Percentiles rank a stretch among this genome's conserved stretches.
These are phyloP conservation scores for Chiridota heheva DNA, from an alignment of 35 echinoderm and acorn worm genomes.

Conservation along the genomic window DNA sequence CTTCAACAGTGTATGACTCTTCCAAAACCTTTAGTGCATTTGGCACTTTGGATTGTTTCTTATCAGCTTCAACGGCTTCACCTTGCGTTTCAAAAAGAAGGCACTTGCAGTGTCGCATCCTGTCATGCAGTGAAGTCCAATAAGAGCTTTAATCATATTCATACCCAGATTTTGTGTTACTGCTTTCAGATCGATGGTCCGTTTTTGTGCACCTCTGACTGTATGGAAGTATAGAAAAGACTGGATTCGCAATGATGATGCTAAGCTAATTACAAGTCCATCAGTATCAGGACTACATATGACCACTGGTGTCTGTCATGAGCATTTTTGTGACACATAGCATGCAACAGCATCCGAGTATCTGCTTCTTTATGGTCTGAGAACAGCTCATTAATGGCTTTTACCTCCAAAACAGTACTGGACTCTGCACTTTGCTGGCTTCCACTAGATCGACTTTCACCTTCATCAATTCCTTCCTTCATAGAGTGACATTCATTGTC, in stretches of 20 bases:
- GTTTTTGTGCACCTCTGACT: constrained; percentile 22
- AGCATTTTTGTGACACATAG: constrained; percentile 2
- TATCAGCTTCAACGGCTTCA: constrained; percentile 35
- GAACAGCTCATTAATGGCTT: too few relatives aligned
- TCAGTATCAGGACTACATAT: constrained; percentile 71
- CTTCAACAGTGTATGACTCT: too few relatives aligned
- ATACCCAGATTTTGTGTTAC: constrained; percentile 10
- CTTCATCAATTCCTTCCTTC: too few relatives aligned
- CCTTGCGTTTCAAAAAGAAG: constrained; percentile 59
- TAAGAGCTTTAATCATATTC: constrained; percentile 18
- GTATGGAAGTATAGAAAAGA: constrained; percentile 41
- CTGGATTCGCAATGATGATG: not conserved
- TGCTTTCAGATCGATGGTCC: constrained; percentile 34
- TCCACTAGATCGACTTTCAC: too few relatives aligned
- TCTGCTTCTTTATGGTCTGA: constrained; percentile 75
- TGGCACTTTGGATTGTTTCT: too few relatives aligned
- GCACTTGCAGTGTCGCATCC: constrained; percentile 63
- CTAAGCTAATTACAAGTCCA: constrained; percentile 61
- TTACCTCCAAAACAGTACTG: too few relatives aligned
- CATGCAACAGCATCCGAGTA: constrained; percentile 57
- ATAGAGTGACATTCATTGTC: too few relatives aligned
- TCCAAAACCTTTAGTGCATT: too few relatives aligned
- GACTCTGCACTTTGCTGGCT: too few relatives aligned
- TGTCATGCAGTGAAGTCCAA: constrained; percentile 59
- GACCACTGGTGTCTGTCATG: not conserved